Evolutionary conservation across 2,888 invertebrate species (phyloP), one percentile per base, ranked within the genome.

Genomic region (Arctia plantaginis): DNA sequence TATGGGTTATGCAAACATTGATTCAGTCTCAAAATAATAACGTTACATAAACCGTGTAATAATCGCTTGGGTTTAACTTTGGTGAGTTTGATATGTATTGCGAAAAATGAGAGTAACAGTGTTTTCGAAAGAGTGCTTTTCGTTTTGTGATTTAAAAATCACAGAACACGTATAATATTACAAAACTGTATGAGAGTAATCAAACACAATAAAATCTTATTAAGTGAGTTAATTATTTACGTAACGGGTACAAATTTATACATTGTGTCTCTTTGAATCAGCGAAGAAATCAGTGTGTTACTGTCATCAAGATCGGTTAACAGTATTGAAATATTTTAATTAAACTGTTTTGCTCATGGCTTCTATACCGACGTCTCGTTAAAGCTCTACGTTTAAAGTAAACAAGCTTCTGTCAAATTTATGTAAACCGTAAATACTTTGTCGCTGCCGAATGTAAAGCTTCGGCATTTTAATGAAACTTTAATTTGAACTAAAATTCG

Each of bases 391-490:
- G 59, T 82, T 82, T 80, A 80, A 79, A 80, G 83, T 83, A 81
- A 93, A 90, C 91, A 85, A 86, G 87, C 83, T 86, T 85, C 86
- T 81, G 84, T 92, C 90, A 91, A 92, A 93, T 92, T 93, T 93
- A 93, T 93, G 89, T 89, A 85, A 86, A 87, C 87, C 91, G 92
- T 92, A 93, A 90, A 84, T 85, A 88, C 88, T 88, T 89, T 89
- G 89, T 87, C 86, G 88, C 89, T 73, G 76, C 80, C 78, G 82
- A 82, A 86, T 86, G 87, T 88, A 86, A 85, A 86, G 71, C 83
- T 77, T 74, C 76, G 90, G 92, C 84, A 93, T 94, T 93, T 94
- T 92, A 93, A 93, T 88, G 93, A 92, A 93, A 93, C 89, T 90
- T 92, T 92, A 91, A 92, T 90, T 92, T 89, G 89, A 86, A 85